phyloP scores from a whole-genome alignment of 2,797 vertebrate genomes.

The Alauda arvensis region DNA sequence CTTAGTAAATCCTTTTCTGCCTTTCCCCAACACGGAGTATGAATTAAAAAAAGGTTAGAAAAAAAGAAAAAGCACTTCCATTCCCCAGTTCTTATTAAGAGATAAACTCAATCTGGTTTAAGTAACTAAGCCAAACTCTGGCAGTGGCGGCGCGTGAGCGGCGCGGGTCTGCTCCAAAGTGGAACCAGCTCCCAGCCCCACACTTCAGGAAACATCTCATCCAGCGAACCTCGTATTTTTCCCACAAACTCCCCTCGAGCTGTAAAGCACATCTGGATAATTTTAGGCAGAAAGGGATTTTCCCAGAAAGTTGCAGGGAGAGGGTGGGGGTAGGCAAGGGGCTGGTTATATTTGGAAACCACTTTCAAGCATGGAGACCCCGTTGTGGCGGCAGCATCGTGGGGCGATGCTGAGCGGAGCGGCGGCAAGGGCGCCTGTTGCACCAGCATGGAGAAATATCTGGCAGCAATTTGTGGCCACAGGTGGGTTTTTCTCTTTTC shows the following conservation, averaged over 20 bases:
- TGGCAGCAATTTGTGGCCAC: not conserved
- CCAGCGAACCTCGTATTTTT: constrained; percentile 47
- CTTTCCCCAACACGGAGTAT: not conserved
- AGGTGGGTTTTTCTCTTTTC: not conserved
- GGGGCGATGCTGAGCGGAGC: not conserved
- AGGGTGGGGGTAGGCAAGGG: not conserved
- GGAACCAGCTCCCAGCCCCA: constrained; percentile 36
- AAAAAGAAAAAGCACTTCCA: not conserved
- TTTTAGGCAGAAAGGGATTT: constrained; percentile 63
- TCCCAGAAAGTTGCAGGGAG: constrained; percentile 39
- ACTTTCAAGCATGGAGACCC: constrained; percentile 11
- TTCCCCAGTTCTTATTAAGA: constrained; percentile 25
- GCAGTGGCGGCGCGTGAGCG: not conserved
- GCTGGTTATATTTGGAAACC: constrained; percentile 35
- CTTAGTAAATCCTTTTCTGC: not conserved
- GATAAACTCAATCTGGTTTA: constrained; percentile 12
- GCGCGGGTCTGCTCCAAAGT: constrained; percentile 19
- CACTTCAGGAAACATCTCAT: constrained; percentile 56
- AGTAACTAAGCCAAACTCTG: constrained; percentile 12
- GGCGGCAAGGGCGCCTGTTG: not conserved
- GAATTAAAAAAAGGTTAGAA: not conserved
- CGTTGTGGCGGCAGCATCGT: not conserved
- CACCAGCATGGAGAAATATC: not conserved
- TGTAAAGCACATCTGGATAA: constrained; percentile 61
- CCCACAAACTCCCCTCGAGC: constrained; percentile 53